Conservation (phyloP, 1,140 invertebrate genomes). For the Atta colombica region DNA sequence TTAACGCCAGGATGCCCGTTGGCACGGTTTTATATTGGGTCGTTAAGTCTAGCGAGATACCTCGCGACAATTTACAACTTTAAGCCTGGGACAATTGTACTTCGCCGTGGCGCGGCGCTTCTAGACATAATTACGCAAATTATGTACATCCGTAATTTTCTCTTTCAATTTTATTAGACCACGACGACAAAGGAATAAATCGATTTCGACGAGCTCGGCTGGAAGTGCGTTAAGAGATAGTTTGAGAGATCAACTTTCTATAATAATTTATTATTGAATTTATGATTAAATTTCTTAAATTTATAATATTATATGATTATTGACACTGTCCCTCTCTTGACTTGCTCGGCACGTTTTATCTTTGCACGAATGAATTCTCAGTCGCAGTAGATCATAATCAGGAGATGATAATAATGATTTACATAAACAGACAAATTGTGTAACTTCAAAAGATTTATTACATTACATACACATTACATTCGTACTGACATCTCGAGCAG, state of each 20-base stretch:
- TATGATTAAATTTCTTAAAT: neutral
- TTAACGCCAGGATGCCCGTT: conserved; percentile 27
- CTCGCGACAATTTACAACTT: neutral
- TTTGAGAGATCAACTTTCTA: neutral
- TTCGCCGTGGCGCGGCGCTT: neutral
- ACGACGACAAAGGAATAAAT: neutral
- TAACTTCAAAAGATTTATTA: conserved; percentile 60
- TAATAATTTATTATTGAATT: conserved; percentile 2
- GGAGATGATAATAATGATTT: neutral
- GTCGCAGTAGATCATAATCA: neutral
- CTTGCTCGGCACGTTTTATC: neutral
- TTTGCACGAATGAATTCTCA: neutral
- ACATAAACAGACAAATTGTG: neutral
- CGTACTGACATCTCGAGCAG: conserved; percentile 38
- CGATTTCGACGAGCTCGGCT: neutral
- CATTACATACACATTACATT: conserved; percentile 58
- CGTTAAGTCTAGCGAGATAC: neutral
- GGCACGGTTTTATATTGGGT: conserved; percentile 28
- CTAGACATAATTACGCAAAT: neutral
- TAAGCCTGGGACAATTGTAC: neutral
- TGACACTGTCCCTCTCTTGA: neutral
- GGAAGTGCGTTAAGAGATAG: neutral
- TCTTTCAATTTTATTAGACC: neutral
- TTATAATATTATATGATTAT: neutral
- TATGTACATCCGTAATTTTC: neutral